A percentile compares a stretch with the other conserved stretches of the same genome.
These are phyloP conservation scores for Monoplex corrugatus DNA, from an alignment of 2,888 invertebrate genomes.

Conservation along the genomic window DNA sequence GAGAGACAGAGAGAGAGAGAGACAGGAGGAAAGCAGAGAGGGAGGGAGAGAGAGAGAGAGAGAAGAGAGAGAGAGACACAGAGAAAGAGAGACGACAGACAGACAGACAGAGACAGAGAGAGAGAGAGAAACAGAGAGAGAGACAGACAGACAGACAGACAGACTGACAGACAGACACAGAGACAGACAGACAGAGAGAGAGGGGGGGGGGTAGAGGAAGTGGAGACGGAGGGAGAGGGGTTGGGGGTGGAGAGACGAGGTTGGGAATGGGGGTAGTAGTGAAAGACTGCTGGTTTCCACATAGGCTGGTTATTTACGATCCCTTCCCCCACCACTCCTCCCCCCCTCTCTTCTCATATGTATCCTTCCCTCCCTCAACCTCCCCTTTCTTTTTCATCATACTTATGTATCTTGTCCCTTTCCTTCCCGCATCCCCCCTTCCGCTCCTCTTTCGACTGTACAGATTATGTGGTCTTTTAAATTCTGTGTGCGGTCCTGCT, in stretches of 20 bases:
- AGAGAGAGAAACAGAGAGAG: neutral
- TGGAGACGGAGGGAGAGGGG: neutral
- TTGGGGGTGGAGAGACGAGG: neutral
- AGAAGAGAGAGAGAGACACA: neutral
- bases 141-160: constrained; percentile 15
- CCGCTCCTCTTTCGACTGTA: neutral
- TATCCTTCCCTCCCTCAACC: neutral
- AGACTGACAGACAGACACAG: neutral
- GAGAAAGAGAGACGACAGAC: neutral
- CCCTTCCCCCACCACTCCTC: neutral
- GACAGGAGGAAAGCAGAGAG: too few relatives aligned
- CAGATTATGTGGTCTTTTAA: too few relatives aligned
- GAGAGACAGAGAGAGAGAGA: neutral
- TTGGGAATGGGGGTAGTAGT: neutral
- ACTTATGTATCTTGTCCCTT: neutral
- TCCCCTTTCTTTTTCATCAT: neutral
- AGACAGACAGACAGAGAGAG: neutral
- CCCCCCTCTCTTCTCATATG: neutral
- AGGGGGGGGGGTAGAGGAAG: neutral
- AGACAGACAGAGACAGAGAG: neutral
- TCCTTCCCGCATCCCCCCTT: constrained; percentile 23
- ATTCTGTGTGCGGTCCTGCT: too few relatives aligned
- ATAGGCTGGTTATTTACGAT: neutral
- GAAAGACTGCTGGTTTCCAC: neutral
- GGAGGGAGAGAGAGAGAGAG: neutral